These are phyloP conservation scores for Cheilosia vulpina DNA, from an alignment of 2,888 invertebrate species.

Conservation along the genomic window DNA sequence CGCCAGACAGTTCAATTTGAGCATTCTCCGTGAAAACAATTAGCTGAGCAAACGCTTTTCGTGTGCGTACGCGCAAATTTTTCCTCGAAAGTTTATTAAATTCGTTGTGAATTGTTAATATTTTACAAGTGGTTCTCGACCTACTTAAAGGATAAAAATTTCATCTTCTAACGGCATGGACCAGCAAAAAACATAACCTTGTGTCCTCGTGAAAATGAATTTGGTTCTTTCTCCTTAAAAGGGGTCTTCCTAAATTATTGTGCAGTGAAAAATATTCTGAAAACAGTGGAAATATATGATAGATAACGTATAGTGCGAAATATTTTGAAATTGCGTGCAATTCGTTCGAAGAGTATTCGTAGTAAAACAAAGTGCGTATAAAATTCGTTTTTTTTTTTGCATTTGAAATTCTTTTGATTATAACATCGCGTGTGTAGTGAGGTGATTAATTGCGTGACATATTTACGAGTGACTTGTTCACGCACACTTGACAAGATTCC, in stretches of 20 bases:
- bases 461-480: slow-evolving; percentile 33
- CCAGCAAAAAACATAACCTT: slow-evolving; percentile 23
- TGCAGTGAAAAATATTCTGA: slow-evolving; percentile 10
- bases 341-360: slow-evolving; percentile 1
- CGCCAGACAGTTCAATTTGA: slow-evolving; percentile 59
- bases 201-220: slow-evolving; percentile 47
- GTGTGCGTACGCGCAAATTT: slow-evolving; percentile 50
- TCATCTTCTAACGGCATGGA: slow-evolving; percentile 21
- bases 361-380: slow-evolving; percentile 32
- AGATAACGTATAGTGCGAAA: neutral
- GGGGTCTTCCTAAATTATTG: neutral
- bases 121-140: neutral
- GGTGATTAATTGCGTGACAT: slow-evolving; percentile 64
- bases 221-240: slow-evolving; percentile 35
- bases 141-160: neutral
- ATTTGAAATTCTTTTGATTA: slow-evolving; percentile 19
- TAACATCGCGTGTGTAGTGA: slow-evolving; percentile 37
- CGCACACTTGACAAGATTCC: slow-evolving; percentile 17
- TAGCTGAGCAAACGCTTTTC: slow-evolving; percentile 19
- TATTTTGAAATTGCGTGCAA: slow-evolving; percentile 23
- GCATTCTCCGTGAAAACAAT: slow-evolving; percentile 58
- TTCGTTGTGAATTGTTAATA: slow-evolving; percentile 1
- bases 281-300: slow-evolving; percentile 10
- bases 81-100: slow-evolving; percentile 13
- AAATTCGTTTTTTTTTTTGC: slow-evolving; percentile 1